Percentiles rank a stretch among this genome's conserved stretches.
phyloP scores from a whole-genome alignment of 2,113 vertebrate species.

The Pogona vitticeps region DNA sequence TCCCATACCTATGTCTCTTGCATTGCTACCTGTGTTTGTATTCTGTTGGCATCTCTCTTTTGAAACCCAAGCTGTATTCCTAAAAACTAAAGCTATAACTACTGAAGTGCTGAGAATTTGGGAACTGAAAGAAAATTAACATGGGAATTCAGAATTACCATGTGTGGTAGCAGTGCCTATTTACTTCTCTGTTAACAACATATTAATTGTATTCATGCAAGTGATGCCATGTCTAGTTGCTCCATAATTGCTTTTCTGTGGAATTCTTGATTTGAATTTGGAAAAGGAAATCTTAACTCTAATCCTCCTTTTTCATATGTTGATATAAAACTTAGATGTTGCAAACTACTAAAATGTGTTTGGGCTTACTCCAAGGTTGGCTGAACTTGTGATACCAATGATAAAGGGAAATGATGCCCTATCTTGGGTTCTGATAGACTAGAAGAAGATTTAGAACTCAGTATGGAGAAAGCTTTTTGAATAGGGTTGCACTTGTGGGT shows the following conservation, averaged over 20 bases:
- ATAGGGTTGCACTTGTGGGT: neutral
- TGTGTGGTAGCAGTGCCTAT: no score
- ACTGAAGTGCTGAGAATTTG: no score
- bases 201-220: neutral
- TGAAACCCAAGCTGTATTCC: no score
- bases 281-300: neutral
- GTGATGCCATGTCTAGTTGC: neutral
- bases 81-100: no score
- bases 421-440: neutral
- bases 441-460: neutral
- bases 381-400: neutral
- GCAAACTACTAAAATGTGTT: neutral
- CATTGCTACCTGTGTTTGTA: no score
- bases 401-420: neutral
- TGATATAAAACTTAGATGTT: neutral
- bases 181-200: no score
- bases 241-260: rapidly evolving
- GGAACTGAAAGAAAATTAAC: no score
- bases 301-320: neutral
- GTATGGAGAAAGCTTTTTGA: neutral
- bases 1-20: no score
- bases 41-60: no score
- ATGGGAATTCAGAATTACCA: no score
- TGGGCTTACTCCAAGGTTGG: neutral
- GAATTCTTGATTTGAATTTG: neutral